A percentile compares a stretch with the other conserved stretches of the same genome.
These are phyloP conservation scores for Goniozus legneri DNA, from an alignment of 1,140 invertebrate species.

Conservation along the genomic window DNA sequence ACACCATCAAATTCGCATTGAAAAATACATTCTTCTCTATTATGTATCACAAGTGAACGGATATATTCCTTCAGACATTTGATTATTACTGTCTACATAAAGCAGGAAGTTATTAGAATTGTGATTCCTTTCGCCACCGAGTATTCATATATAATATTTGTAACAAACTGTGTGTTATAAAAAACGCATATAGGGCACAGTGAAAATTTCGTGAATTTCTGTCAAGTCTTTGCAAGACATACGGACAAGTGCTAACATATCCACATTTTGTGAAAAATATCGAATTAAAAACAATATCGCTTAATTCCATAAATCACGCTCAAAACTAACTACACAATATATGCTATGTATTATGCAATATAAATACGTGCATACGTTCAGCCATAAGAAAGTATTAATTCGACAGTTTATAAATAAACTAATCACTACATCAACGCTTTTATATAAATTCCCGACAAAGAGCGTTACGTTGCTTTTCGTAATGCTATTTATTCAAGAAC, in stretches of 20 bases:
- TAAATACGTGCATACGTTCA: slow-evolving; percentile 5
- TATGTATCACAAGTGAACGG: slow-evolving; percentile 18
- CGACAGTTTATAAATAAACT: slow-evolving; percentile 6
- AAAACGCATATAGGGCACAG: slow-evolving; percentile 14
- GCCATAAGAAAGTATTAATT: slow-evolving; percentile 13
- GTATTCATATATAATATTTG: slow-evolving; percentile 7
- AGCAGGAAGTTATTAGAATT: slow-evolving; percentile 6
- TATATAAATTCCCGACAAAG: neutral
- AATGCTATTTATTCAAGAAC: neutral
- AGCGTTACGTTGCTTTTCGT: neutral
- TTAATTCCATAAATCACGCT: slow-evolving; percentile 2
- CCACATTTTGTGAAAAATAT: slow-evolving; percentile 3
- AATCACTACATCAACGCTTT: neutral
- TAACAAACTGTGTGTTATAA: slow-evolving; percentile 18
- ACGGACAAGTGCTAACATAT: slow-evolving; percentile 13
- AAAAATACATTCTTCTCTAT: slow-evolving; percentile 20
- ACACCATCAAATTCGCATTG: slow-evolving; percentile 12
- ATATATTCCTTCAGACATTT: slow-evolving; percentile 19
- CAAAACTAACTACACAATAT: slow-evolving; percentile 17
- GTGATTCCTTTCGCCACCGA: neutral
- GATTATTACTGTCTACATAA: neutral
- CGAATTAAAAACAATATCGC: slow-evolving; percentile 11
- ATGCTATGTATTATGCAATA: slow-evolving; percentile 13
- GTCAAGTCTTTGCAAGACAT: slow-evolving; percentile 13
- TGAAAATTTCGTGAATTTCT: slow-evolving; percentile 13